Base-by-base conservation (phyloP, 2,888 invertebrate species). In the Mechanitis messenoides region DNA sequence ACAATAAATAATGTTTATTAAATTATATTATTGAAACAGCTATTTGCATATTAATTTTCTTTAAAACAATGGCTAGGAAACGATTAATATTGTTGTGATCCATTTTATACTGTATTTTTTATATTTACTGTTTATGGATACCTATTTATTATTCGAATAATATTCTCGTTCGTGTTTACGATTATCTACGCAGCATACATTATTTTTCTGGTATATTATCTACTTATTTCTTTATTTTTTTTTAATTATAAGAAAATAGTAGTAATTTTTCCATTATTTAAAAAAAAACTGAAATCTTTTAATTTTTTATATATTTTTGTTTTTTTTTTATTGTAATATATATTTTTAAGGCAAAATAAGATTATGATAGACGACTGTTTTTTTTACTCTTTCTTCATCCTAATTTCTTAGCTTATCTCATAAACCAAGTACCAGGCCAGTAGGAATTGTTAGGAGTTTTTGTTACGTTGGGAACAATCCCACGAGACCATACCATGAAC, bases 391-490 rank as follows among this genome's bases (percentile, higher is more conserved):
- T 31, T 31, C 9, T 28, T 31, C 4, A 47, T 20, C 28, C 47
- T n/a, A 3, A 50, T 50, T 50, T 50, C 50, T 31, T 31, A 50
- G 28, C 50, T 9, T n/a, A 50, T 31, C 31, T 50, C n/a, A 31
- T 2, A 50, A 31, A 50, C 31, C 33, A 67, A 71, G 72, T 79
- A 83, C 80, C 67, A 84, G 80, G 82, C 67, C 47, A 66, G 62
- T 74, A 84, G 75, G 74, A 74, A 64, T 71, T 68, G 69, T 73
- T 74, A 80, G 72, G 72, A 75, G 75, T 76, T 70, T 72, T 72
- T 74, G 71, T 71, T 71, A 70, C 68, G 71, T 75, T 85, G 86
- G 77, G 86, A 86, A 87, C 78, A 75, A 76, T 86, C 86, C 80
- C 86, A 86, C 87, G 87, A 84, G 81, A 84, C 78, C 76, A 71